Evolutionary conservation across 2,888 invertebrate species (phyloP).

Genomic region (Ptychoptera contaminata): DNA sequence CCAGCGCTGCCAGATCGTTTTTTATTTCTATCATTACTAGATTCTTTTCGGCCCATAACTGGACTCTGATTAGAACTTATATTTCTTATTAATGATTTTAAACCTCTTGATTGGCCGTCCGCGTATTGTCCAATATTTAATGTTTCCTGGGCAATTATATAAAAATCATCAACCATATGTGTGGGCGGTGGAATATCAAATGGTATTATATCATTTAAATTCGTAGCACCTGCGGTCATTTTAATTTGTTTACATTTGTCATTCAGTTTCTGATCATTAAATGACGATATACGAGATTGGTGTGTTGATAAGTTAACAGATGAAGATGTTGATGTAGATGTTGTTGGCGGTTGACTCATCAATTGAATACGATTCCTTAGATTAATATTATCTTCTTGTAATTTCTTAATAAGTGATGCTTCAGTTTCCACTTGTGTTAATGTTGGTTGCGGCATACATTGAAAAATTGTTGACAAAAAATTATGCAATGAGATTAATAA

Average conservation of each 20-base stretch:
- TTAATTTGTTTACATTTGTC: slow-evolving; percentile 22
- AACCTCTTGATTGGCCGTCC: slow-evolving; percentile 51
- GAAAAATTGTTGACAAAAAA: slow-evolving; percentile 73
- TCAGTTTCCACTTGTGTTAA: slow-evolving; percentile 78
- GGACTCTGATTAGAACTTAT: slow-evolving; percentile 69
- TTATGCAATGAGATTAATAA: slow-evolving; percentile 80
- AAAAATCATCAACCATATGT: slow-evolving; percentile 82
- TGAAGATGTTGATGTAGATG: slow-evolving; percentile 5
- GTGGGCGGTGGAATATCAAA: slow-evolving; percentile 52
- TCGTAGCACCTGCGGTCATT: slow-evolving; percentile 26
- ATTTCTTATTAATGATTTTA: slow-evolving; percentile 63
- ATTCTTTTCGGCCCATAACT: slow-evolving; percentile 54
- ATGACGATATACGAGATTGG: slow-evolving; percentile 8
- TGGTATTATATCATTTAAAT: slow-evolving; percentile 43
- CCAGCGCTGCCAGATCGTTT: slow-evolving; percentile 25
- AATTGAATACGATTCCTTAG: slow-evolving; percentile 42
- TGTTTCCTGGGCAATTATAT: slow-evolving; percentile 69
- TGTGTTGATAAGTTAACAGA: slow-evolving; percentile 4
- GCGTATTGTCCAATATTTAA: slow-evolving; percentile 24
- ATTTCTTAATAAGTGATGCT: slow-evolving; percentile 55
- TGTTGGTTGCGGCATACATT: slow-evolving; percentile 77
- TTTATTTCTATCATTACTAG: slow-evolving; percentile 17
- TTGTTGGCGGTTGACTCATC: slow-evolving; percentile 15
- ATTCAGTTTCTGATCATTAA: slow-evolving; percentile 6
- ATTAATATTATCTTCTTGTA: slow-evolving; percentile 71